phyloP scores from a whole-genome alignment of 1,140 invertebrate species.

The Penaeus vannamei region DNA sequence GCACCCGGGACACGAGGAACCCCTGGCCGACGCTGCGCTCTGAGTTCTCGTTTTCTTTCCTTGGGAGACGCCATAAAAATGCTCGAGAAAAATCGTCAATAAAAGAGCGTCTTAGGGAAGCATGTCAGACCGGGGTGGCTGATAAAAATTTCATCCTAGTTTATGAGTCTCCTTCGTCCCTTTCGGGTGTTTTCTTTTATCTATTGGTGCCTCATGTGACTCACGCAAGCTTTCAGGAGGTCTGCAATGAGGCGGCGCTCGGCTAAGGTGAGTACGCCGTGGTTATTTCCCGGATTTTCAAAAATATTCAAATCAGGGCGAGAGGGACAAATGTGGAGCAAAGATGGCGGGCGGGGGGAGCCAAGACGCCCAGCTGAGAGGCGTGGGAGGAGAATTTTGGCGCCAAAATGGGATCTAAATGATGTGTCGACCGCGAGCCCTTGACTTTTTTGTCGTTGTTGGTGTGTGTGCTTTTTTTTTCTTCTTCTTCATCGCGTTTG shows the following conservation, averaged over 20 bases:
- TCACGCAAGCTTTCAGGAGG: slow-evolving; percentile 34
- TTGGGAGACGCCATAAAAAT: slow-evolving; percentile 66
- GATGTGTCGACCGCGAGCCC: too few relatives aligned
- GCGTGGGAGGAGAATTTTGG: slow-evolving; percentile 58
- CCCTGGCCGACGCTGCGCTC: slow-evolving; percentile 46
- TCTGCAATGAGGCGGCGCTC: slow-evolving; percentile 35
- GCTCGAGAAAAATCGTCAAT: slow-evolving; percentile 66
- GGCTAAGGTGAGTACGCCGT: slow-evolving; percentile 52
- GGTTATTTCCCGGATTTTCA: slow-evolving; percentile 59
- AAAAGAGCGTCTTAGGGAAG: slow-evolving; percentile 66
- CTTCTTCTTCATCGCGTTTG: too few relatives aligned
- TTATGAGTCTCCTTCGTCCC: slow-evolving; percentile 60
- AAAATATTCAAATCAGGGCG: slow-evolving; percentile 66
- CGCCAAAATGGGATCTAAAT: slow-evolving; percentile 8
- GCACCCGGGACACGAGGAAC: slow-evolving; percentile 29
- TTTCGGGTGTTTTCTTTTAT: slow-evolving; percentile 51
- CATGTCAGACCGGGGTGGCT: slow-evolving; percentile 64
- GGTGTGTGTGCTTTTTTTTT: too few relatives aligned
- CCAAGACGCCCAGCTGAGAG: slow-evolving; percentile 61
- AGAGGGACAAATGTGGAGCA: slow-evolving; percentile 65
- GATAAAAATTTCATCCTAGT: slow-evolving; percentile 65
- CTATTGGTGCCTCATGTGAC: slow-evolving; percentile 51
- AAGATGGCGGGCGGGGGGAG: slow-evolving; percentile 63
- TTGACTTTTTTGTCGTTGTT: too few relatives aligned
- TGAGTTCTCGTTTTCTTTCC: slow-evolving; percentile 60